These are phyloP conservation scores for Chloebia gouldiae DNA, from an alignment of 2,113 vertebrate genomes.

Conservation along the genomic window DNA sequence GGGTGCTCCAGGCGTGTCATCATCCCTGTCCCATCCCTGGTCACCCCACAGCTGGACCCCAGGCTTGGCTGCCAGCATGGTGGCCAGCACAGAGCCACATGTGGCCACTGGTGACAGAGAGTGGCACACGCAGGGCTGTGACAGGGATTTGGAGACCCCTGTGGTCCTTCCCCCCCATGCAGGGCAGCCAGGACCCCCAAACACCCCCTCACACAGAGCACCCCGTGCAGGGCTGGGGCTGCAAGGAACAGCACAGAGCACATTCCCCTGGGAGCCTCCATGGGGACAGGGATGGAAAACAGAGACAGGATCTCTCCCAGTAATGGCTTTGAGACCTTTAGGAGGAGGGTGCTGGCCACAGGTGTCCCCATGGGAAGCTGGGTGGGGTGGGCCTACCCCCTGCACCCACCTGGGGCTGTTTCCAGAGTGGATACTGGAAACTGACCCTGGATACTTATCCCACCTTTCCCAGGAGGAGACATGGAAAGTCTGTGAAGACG, in stretches of 20 bases:
- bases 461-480: not conserved
- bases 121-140: not conserved
- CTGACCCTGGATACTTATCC: not conserved
- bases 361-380: not conserved
- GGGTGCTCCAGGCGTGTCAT: not conserved
- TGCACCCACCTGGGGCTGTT: rapidly evolving
- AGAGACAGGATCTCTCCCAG: rapidly evolving
- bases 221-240: not conserved
- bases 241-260: not conserved
- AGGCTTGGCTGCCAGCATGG: not conserved
- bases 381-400: not conserved
- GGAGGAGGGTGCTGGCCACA: rapidly evolving
- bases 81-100: not conserved
- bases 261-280: not conserved
- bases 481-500: not conserved
- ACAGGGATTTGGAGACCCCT: not conserved
- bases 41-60: not conserved
- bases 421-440: no score
- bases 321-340: not conserved
- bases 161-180: rapidly evolving
- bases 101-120: not conserved
- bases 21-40: not conserved
- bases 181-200: no score
- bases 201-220: not conserved
- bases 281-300: rapidly evolving